Evolutionary conservation across 2,113 vertebrate genomes (phyloP).

Genomic region (Mus musculus): DNA sequence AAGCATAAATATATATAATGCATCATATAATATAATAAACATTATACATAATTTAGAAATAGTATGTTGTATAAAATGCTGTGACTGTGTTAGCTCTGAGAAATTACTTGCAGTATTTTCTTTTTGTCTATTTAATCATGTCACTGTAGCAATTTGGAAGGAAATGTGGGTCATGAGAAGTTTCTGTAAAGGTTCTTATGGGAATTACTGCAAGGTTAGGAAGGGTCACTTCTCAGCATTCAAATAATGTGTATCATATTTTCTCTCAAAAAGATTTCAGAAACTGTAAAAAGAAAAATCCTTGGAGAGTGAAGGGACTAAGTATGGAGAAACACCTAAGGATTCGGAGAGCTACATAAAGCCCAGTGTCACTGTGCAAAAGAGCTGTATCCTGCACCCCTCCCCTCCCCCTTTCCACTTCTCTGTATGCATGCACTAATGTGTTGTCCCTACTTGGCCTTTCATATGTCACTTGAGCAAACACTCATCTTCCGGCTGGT

Average conservation of each 20-base stretch:
- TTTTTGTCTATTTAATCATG: slow-evolving; percentile 32
- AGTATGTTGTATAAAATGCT: not conserved
- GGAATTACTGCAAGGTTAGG: slow-evolving; percentile 20
- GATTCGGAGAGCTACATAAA: not conserved
- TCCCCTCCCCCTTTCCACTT: not conserved
- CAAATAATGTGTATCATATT: not conserved
- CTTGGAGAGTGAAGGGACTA: not conserved
- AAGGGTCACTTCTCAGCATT: not conserved
- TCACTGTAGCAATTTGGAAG: not conserved
- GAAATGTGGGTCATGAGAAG: slow-evolving; percentile 41
- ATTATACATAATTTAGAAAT: not conserved
- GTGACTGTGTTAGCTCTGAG: not conserved
- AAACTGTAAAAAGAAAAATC: slow-evolving; percentile 39
- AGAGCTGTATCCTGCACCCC: not conserved
- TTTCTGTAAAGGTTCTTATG: slow-evolving; percentile 24
- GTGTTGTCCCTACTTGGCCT: not conserved
- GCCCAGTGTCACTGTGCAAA: not conserved
- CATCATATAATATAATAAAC: too few species aligned
- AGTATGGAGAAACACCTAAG: not conserved
- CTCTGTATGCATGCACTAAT: not conserved
- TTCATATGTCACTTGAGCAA: slow-evolving; percentile 9
- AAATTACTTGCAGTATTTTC: not conserved
- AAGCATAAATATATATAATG: not conserved
- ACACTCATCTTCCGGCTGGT: not conserved
- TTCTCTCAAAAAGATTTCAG: slow-evolving; percentile 42